Evolutionary conservation across 2,888 invertebrate genomes (phyloP).

Genomic region (Oscheius onirici): DNA sequence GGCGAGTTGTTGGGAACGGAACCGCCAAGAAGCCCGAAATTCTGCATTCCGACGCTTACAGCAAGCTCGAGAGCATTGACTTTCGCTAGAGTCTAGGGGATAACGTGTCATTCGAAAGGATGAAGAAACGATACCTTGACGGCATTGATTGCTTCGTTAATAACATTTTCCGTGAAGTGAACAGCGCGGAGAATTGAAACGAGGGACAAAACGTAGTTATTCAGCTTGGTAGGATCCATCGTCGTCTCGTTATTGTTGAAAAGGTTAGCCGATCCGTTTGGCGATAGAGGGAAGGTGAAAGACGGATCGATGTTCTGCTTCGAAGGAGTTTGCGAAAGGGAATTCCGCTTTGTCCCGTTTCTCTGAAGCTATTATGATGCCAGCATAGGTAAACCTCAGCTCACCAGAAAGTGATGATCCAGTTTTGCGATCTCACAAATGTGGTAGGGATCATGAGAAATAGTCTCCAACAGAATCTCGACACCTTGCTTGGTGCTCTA

Average conservation of each 20-base stretch:
- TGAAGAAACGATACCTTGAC: neutral
- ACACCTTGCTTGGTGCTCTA: slow-evolving; percentile 1
- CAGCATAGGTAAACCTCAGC: neutral
- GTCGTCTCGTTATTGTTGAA: neutral
- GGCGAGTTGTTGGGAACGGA: neutral
- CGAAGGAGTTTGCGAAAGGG: no score
- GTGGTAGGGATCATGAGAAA: slow-evolving; percentile 7
- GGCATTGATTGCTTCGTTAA: neutral
- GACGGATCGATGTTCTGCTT: neutral
- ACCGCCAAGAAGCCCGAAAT: neutral
- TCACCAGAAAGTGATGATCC: slow-evolving; percentile 1
- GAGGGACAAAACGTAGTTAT: neutral
- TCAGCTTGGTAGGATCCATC: slow-evolving; percentile 1
- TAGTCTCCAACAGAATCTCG: neutral
- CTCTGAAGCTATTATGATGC: no score
- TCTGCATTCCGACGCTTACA: slow-evolving; percentile 18
- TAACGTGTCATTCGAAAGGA: neutral
- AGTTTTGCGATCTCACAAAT: neutral
- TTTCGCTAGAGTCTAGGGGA: neutral
- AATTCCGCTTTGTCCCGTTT: no score
- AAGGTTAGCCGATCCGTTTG: neutral
- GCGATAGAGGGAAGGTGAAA: neutral
- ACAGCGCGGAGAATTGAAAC: slow-evolving; percentile 1
- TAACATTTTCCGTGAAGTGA: slow-evolving; percentile 3
- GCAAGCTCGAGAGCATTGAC: slow-evolving; percentile 4